Percentiles rank a stretch among this genome's conserved stretches.
Conservation (phyloP, 2,888 invertebrate genomes). For the Nomada fabriciana region DNA sequence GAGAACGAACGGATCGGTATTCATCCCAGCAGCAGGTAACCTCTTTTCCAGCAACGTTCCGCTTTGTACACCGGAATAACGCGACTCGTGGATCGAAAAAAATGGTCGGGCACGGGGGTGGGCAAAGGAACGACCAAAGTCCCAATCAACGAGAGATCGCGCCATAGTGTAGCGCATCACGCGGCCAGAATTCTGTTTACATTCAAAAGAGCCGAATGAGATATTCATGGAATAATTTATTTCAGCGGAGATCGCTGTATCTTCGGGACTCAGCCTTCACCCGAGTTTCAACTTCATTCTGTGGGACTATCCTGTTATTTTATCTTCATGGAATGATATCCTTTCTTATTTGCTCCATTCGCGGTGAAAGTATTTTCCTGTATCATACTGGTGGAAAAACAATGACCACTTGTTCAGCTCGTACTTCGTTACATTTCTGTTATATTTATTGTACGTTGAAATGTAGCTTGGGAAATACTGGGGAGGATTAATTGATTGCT, state of each 20-base stretch:
- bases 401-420: too few species aligned
- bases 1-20: conserved; percentile 52
- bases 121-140: conserved; percentile 35
- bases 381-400: too few species aligned
- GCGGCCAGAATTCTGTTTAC: conserved; percentile 56
- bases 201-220: conserved; percentile 66
- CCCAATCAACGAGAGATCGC: conserved; percentile 63
- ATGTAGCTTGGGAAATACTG: not conserved
- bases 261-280: conserved; percentile 8
- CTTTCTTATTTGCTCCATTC: not conserved
- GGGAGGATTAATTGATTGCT: not conserved
- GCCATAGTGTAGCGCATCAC: conserved; percentile 29
- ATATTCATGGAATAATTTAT: conserved; percentile 72
- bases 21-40: conserved; percentile 44
- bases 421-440: not conserved
- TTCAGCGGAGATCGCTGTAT: conserved; percentile 42
- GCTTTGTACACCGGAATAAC: conserved; percentile 55
- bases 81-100: conserved; percentile 15
- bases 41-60: conserved; percentile 49
- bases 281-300: conserved; percentile 1
- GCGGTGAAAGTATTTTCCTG: not conserved
- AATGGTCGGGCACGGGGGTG: not conserved
- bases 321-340: not conserved
- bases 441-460: not conserved
- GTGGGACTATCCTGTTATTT: not conserved